Evolutionary conservation across 1,140 invertebrate genomes (phyloP).

Genomic region (Trachelipus rathkii): DNA sequence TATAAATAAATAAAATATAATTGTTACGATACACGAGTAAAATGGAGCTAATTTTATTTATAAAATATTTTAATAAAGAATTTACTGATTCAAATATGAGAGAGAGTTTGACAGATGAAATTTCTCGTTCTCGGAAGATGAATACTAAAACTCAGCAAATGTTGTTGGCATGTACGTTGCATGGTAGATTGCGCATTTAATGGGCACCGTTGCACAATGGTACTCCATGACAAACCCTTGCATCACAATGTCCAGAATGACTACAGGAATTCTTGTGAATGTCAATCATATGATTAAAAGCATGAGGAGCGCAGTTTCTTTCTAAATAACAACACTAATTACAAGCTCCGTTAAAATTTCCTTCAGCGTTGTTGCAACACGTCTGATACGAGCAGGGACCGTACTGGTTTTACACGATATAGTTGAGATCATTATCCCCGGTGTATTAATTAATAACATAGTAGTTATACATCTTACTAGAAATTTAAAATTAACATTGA

Average conservation of each 20-base stretch:
- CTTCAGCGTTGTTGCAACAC: neutral
- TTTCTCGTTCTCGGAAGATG: no score
- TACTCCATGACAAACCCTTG: no score
- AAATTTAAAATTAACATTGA: neutral
- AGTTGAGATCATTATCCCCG: neutral
- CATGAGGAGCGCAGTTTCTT: neutral
- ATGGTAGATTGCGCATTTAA: no score
- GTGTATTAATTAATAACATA: slow-evolving; percentile 6
- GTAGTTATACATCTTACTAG: neutral
- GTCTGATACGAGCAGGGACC: neutral
- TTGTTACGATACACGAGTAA: no score
- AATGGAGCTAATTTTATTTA: no score
- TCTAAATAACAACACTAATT: neutral
- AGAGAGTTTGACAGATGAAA: no score
- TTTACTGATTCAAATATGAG: no score
- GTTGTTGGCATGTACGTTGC: no score
- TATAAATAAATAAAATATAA: no score
- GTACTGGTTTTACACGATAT: slow-evolving; percentile 1
- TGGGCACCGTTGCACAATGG: no score
- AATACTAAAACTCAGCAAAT: no score
- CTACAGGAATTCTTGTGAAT: neutral
- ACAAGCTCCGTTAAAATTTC: neutral
- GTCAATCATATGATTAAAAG: neutral
- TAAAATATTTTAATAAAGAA: no score
- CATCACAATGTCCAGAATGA: neutral